Evolutionary conservation across 1,140 invertebrate genomes (phyloP).

Genomic region (Microplitis mediator): DNA sequence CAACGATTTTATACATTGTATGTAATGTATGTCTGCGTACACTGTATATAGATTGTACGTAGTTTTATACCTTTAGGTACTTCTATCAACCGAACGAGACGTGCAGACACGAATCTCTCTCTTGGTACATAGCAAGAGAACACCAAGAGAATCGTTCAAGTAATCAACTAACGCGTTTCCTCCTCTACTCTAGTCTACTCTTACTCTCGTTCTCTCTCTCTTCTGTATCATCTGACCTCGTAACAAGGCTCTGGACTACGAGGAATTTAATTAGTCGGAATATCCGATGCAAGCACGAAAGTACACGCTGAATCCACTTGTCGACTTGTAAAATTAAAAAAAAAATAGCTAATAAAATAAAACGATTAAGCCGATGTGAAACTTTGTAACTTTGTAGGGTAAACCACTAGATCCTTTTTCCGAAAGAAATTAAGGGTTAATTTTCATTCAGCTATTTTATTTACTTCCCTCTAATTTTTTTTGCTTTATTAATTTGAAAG

Average conservation of each 20-base stretch:
- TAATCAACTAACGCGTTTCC: neutral
- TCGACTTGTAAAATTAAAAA: neutral
- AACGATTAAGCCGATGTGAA: neutral
- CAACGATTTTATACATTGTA: too few relatives aligned
- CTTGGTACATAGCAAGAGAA: neutral
- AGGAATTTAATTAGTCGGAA: constrained; percentile 24
- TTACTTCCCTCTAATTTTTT: too few relatives aligned
- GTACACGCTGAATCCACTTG: neutral
- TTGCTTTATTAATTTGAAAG: too few relatives aligned
- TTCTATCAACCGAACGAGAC: neutral
- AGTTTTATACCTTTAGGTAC: neutral
- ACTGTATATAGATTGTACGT: neutral
- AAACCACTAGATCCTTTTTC: neutral
- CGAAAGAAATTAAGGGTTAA: too few relatives aligned
- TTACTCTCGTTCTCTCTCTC: constrained; percentile 4
- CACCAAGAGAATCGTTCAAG: neutral
- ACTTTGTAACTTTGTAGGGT: neutral
- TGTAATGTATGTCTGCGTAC: neutral
- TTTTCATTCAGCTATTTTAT: too few relatives aligned
- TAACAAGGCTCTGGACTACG: neutral
- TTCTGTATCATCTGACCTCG: constrained; percentile 3
- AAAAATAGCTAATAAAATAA: neutral
- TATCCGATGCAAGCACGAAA: neutral
- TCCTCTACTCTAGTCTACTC: constrained; percentile 8
- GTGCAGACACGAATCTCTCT: neutral